Percentiles rank a stretch among this genome's conserved stretches.
Conservation (phyloP, 64 coral and sea anemone species). For the Orbicella faveolata region DNA sequence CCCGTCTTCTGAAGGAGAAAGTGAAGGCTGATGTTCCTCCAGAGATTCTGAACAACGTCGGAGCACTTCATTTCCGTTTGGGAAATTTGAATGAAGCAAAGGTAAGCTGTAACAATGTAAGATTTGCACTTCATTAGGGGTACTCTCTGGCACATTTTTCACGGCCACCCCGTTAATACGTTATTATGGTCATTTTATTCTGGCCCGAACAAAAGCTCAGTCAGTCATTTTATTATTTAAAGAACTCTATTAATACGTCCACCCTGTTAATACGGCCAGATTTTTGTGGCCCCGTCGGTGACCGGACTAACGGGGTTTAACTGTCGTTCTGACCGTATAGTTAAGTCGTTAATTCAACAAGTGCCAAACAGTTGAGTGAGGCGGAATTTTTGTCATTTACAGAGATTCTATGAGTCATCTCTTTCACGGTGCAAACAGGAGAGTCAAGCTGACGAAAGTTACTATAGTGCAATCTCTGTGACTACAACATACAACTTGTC, state of each 20-base stretch:
- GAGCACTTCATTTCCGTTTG: conserved; percentile 93
- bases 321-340: no score
- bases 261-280: no score
- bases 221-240: no score
- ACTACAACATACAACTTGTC: conserved; percentile 97
- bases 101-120: conserved; percentile 14
- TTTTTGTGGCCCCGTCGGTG: no score
- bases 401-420: conserved; percentile 97
- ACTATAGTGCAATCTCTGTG: conserved; percentile 97
- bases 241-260: no score
- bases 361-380: neutral
- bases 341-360: neutral
- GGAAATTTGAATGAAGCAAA: conserved; percentile 98
- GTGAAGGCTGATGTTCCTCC: conserved; percentile 97
- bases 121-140: no score
- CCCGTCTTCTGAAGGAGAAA: conserved; percentile 95
- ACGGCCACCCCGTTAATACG: no score
- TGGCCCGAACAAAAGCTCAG: no score
- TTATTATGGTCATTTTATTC: no score
- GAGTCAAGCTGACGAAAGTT: conserved; percentile 85
- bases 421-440: conserved; percentile 88
- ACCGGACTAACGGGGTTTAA: no score
- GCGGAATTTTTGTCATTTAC: neutral
- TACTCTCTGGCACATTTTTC: no score
- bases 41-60: conserved; percentile 97